These are phyloP conservation scores for Yponomeuta evonymella DNA, from an alignment of 2,888 invertebrate genomes.

Conservation along the genomic window DNA sequence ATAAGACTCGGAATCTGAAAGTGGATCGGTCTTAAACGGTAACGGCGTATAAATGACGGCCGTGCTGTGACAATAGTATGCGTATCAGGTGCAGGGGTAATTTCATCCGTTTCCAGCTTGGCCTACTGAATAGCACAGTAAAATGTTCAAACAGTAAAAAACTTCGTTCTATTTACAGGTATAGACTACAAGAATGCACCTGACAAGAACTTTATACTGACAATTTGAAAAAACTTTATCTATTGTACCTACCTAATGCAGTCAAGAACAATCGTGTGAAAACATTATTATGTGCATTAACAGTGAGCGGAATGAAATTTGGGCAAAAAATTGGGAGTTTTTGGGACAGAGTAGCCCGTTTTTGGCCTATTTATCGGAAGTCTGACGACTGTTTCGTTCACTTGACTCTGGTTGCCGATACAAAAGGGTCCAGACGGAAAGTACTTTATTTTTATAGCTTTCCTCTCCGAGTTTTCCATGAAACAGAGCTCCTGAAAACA, in stretches of 20 bases:
- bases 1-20: neutral
- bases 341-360: neutral
- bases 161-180: neutral
- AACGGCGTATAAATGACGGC: constrained; percentile 1
- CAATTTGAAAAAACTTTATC: too few relatives aligned
- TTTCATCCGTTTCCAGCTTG: constrained; percentile 29
- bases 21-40: constrained; percentile 2
- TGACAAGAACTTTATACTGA: too few relatives aligned
- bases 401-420: neutral
- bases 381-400: neutral
- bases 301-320: too few relatives aligned
- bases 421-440: constrained; percentile 13
- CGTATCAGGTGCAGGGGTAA: constrained; percentile 59
- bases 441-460: constrained; percentile 40
- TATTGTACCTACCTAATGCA: too few relatives aligned
- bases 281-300: too few relatives aligned
- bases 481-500: constrained; percentile 6
- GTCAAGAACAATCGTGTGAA: too few relatives aligned
- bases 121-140: neutral
- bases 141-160: neutral
- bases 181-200: too few relatives aligned
- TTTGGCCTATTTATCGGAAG: neutral
- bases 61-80: constrained; percentile 27
- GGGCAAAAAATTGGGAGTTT: too few relatives aligned
- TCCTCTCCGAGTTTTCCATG: neutral